phyloP scores from a whole-genome alignment of 2,797 vertebrate genomes.

The Knipowitschia caucasica region DNA sequence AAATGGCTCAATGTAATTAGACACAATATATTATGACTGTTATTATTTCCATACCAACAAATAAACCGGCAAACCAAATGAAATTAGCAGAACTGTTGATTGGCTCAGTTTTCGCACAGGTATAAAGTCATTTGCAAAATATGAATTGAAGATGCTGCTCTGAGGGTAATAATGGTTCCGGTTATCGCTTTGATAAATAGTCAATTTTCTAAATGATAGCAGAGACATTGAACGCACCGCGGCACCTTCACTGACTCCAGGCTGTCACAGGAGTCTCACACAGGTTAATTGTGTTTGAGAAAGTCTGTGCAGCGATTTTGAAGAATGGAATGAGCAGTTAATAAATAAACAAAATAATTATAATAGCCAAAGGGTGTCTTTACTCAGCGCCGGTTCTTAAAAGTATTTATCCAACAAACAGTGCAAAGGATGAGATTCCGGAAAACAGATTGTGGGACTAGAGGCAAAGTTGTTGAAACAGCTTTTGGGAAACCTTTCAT shows the following conservation, averaged over 20 bases:
- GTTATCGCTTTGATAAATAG: conserved; percentile 19
- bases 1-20: not conserved
- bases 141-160: not conserved
- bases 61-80: not conserved
- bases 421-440: conserved; percentile 12
- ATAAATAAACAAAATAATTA: conserved; percentile 45
- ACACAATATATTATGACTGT: not conserved
- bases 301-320: conserved; percentile 4
- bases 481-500: not conserved
- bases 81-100: not conserved
- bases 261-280: conserved; percentile 21
- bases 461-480: not conserved
- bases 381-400: conserved; percentile 2
- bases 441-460: conserved; percentile 12
- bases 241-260: conserved; percentile 18
- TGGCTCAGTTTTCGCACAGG: too few species aligned
- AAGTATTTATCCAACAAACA: conserved; percentile 40
- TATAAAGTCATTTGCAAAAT: conserved; percentile 22
- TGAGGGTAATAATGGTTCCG: conserved; percentile 23
- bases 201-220: conserved; percentile 12
- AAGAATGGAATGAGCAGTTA: conserved; percentile 20
- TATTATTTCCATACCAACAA: not conserved
- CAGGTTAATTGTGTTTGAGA: conserved; percentile 41
- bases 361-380: conserved; percentile 29
- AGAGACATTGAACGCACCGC: conserved; percentile 11